Base-by-base conservation (phyloP, 2,797 vertebrate species). In the Melanotaenia maccullochi region DNA sequence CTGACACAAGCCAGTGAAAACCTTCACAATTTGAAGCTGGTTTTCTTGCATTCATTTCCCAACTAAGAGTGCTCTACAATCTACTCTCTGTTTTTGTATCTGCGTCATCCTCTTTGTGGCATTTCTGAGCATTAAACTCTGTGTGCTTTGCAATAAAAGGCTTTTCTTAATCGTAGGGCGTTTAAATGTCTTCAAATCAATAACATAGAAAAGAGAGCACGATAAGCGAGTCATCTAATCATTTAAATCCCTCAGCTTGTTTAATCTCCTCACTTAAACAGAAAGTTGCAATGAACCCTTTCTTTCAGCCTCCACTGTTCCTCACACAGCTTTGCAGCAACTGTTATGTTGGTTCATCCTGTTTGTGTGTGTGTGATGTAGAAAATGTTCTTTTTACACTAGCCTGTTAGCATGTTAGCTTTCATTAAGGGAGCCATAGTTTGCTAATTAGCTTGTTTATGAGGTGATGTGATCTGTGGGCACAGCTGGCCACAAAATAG, bases 401-500 rank as follows among this genome's bases (percentile, higher is more conserved):
- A 62, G 55, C 71, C 68, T 71, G 51, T 60, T 81, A 65, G 59
- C 54, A 35, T 82, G 68, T 66, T 72, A 62, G 33, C 60, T 56
- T 72, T 75, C 58, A 63, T 70, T 73, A 71, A 2, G 32, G 24
- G 22, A 66, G n/a, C 24, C 33, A 22, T 54, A 16, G 7, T 69
- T 65, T 64, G 32, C 36, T 77, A 73, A 78, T 81, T 71, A 75
- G 69, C 16, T 67, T 28, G n/a, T 69, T 67, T 73, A 84, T 75
- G 66, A 74, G 64, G 33, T 68, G 33, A 14, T 74, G 35, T 71
- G 57, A 86, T 78, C 75, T 67, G 62, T 69, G 58, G 54, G 12
- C 8, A 18, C 55, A 36, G 58, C 52, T 38, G 56, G 60, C 49
- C 55, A 13, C 25, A 61, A 36, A 64, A 32, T 51, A 71, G 73